Evolutionary conservation across 2,797 vertebrate genomes (phyloP).

Genomic region (Alouatta caraya): DNA sequence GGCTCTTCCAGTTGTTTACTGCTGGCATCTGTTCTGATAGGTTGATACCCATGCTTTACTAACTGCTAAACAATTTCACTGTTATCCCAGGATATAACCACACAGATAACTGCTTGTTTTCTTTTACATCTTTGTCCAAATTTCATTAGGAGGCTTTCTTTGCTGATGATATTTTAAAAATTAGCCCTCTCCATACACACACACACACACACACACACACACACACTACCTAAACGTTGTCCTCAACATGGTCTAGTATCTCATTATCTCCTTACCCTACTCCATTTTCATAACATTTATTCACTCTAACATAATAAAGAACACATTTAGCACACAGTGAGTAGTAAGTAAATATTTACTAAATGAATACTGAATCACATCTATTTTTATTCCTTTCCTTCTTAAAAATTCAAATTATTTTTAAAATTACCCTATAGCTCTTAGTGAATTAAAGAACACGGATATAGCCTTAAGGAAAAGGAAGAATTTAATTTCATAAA

Average conservation of each 20-base stretch:
- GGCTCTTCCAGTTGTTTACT: neutral
- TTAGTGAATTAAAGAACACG: neutral
- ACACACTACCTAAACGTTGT: neutral
- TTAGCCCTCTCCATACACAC: neutral
- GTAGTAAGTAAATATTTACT: neutral
- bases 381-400: neutral
- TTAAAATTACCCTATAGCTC: neutral
- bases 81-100: neutral
- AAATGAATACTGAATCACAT: neutral
- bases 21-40: neutral
- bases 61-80: neutral
- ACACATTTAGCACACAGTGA: neutral
- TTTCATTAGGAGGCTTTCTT: neutral
- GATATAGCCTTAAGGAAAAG: neutral
- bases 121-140: neutral
- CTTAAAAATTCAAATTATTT: constrained; percentile 1
- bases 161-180: neutral
- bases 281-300: neutral
- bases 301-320: neutral
- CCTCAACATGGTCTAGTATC: neutral
- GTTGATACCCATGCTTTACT: neutral
- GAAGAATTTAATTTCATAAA: neutral
- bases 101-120: neutral
- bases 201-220: neutral
- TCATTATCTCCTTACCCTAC: neutral